Evolutionary conservation across 1,140 invertebrate genomes (phyloP).

Genomic region (Aphaenogaster ashmeadi): DNA sequence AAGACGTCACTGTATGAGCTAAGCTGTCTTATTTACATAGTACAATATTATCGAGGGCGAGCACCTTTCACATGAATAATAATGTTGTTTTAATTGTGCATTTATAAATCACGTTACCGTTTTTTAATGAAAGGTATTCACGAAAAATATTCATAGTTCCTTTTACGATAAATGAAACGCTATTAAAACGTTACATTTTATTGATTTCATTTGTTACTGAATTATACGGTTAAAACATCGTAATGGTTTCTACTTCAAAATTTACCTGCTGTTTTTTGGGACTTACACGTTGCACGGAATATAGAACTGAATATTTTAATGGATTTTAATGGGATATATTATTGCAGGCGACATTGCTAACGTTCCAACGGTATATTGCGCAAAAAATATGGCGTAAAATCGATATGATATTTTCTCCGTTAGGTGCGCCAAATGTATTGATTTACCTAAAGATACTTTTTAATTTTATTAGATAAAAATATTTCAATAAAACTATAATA

Average conservation of each 20-base stretch:
- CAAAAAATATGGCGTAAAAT: background rate
- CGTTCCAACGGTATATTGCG: background rate
- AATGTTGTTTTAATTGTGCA: background rate
- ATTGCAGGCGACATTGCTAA: background rate
- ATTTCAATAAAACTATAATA: background rate
- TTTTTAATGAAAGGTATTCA: background rate
- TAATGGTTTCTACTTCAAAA: conserved; percentile 8
- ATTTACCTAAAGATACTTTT: background rate
- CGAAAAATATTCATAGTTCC: background rate
- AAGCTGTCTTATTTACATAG: conserved; percentile 1
- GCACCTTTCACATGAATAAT: background rate
- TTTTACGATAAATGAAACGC: conserved; percentile 14
- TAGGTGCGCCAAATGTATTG: background rate
- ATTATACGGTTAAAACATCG: background rate
- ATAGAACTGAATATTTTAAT: conserved; percentile 18
- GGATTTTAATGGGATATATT: background rate
- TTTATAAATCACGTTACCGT: background rate
- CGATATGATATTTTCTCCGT: background rate
- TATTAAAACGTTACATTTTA: conserved; percentile 17
- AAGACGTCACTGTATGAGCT: background rate
- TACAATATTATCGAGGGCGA: background rate
- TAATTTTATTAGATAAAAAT: background rate
- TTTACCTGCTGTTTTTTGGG: background rate
- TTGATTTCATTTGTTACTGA: background rate
- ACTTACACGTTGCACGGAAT: background rate